Evolutionary conservation across 2,797 vertebrate species (phyloP).

Genomic region (Danio jaintianensis): DNA sequence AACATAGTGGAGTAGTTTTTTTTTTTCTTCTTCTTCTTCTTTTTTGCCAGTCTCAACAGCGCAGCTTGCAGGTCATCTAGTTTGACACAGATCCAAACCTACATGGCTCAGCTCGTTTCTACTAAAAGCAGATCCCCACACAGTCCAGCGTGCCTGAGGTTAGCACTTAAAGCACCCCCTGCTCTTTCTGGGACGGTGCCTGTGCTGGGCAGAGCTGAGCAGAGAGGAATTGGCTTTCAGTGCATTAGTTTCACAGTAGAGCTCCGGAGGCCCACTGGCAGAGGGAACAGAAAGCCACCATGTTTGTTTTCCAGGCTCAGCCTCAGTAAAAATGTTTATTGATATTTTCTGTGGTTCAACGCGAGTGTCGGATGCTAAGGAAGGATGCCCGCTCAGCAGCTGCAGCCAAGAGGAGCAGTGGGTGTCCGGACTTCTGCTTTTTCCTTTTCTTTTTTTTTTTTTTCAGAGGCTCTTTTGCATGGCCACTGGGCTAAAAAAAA

Average conservation of each 20-base stretch:
- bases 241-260: constrained; percentile 71
- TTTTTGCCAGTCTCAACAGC: constrained; percentile 20
- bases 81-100: constrained; percentile 30
- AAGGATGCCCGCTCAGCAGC: constrained; percentile 73
- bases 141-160: constrained; percentile 36
- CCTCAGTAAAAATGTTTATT: constrained; percentile 77
- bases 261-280: constrained; percentile 65
- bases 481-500: constrained; percentile 3
- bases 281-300: constrained; percentile 60
- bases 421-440: constrained; percentile 48
- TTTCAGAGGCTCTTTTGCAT: constrained; percentile 52
- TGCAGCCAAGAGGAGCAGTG: constrained; percentile 69
- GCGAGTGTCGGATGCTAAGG: constrained; percentile 57
- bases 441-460: too few relatives aligned
- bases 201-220: constrained; percentile 37
- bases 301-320: constrained; percentile 73
- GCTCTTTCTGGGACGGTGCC: constrained; percentile 30
- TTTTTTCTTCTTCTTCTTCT: background rate
- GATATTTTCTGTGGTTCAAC: constrained; percentile 77
- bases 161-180: constrained; percentile 45
- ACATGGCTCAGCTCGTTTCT: constrained; percentile 35
- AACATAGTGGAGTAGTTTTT: background rate
- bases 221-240: constrained; percentile 60
- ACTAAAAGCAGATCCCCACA: constrained; percentile 45
- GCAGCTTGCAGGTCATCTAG: constrained; percentile 17